phyloP scores from a whole-genome alignment of 2,797 vertebrate genomes.

The Pristis pectinata region DNA sequence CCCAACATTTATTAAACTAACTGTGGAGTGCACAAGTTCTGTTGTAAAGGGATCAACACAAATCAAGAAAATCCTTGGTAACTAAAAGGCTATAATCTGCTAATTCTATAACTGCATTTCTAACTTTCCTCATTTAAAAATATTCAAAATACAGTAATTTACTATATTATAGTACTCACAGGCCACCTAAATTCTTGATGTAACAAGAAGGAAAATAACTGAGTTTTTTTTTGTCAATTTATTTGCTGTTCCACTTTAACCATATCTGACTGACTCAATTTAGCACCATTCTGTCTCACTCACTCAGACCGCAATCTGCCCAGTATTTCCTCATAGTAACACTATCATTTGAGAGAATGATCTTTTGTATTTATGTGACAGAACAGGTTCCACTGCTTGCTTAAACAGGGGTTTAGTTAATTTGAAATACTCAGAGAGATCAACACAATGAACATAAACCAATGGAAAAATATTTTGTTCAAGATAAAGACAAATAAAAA shows the following conservation, averaged over 20 bases:
- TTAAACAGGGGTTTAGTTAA: conserved; percentile 65
- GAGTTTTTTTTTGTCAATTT: not conserved
- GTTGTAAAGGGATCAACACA: not conserved
- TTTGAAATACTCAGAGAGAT: conserved; percentile 42
- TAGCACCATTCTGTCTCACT: not conserved
- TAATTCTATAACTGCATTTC: not conserved
- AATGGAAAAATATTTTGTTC: not conserved
- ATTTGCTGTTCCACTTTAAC: not conserved
- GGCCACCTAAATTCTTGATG: conserved; percentile 2
- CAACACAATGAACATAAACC: not conserved
- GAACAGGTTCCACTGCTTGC: conserved; percentile 60
- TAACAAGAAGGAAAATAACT: not conserved
- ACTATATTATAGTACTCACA: not conserved
- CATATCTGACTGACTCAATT: not conserved
- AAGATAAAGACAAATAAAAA: not conserved
- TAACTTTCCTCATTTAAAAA: not conserved
- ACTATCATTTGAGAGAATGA: conserved; percentile 63
- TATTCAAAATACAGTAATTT: not conserved
- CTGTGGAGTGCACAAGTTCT: not conserved
- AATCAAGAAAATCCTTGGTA: not conserved
- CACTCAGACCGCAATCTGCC: not conserved
- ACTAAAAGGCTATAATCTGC: not conserved
- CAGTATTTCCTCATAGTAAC: not conserved
- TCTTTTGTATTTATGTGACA: conserved; percentile 69
- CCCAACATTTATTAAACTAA: conserved; percentile 24